Percentiles rank a stretch among this genome's conserved stretches.
These are phyloP conservation scores for Ecdyonurus torrentis DNA, from an alignment of 2,888 invertebrate species.

Conservation along the genomic window DNA sequence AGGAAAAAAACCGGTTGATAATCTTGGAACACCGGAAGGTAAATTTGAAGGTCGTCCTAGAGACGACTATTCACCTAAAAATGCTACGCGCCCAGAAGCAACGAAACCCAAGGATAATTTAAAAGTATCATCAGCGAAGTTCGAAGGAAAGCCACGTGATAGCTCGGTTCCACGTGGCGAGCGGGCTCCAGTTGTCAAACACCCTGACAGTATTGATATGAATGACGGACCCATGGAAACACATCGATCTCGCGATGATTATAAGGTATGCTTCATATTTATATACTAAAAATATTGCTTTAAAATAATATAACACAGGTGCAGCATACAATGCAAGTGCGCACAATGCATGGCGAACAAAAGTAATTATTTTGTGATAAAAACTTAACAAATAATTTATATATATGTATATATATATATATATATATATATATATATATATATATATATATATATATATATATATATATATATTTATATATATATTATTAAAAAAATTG, in stretches of 20 bases:
- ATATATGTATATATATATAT: too few relatives aligned
- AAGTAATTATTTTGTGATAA: too few relatives aligned
- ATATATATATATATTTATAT: too few relatives aligned
- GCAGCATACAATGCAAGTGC: too few relatives aligned
- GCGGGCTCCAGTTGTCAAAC: conserved; percentile 15
- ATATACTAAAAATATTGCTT: too few relatives aligned
- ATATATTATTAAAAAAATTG: too few relatives aligned
- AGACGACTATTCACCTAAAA: conserved; percentile 19
- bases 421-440: too few relatives aligned
- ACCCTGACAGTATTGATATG: conserved; percentile 27
- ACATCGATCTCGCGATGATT: conserved; percentile 10
- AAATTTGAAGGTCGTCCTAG: conserved; percentile 14
- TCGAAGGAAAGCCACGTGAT: conserved; percentile 30
- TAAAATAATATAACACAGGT: too few relatives aligned
- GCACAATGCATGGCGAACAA: too few relatives aligned
- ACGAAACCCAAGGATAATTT: conserved; percentile 31
- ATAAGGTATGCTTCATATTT: background rate
- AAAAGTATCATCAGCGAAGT: conserved; percentile 31
- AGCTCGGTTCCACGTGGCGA: conserved; percentile 22
- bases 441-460: too few relatives aligned
- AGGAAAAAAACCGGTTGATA: conserved; percentile 15
- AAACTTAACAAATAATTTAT: too few relatives aligned
- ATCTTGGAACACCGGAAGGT: conserved; percentile 22
- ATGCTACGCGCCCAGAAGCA: conserved; percentile 11
- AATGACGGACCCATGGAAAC: conserved; percentile 17